A percentile compares a stretch with the other conserved stretches of the same genome.
phyloP scores from a whole-genome alignment of 2,888 invertebrate species.

The Mayetiola destructor region DNA sequence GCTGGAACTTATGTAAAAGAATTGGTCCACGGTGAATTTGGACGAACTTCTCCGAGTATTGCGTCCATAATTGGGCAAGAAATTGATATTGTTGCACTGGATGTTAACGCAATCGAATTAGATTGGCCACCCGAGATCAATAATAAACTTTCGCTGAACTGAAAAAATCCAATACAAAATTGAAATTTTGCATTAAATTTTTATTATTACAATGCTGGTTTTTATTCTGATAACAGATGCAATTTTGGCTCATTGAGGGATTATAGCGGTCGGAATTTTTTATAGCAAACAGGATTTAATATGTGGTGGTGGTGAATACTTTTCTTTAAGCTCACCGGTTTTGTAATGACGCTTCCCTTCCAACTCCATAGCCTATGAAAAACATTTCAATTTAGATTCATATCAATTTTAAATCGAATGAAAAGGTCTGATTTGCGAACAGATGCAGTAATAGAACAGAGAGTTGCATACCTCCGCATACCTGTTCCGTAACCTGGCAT shows the following conservation, averaged over 20 bases:
- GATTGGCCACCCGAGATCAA: conserved; percentile 48
- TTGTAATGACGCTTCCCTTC: conserved; percentile 48
- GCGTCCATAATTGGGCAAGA: conserved; percentile 48
- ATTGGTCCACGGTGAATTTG: conserved; percentile 92
- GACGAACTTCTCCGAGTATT: conserved; percentile 69
- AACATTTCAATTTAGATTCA: too few relatives aligned
- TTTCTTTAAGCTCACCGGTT: conserved; percentile 41
- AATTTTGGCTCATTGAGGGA: neutral
- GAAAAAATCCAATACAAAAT: neutral
- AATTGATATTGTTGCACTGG: conserved; percentile 82
- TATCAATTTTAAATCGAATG: too few relatives aligned
- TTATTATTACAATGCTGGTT: neutral
- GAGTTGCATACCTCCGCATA: too few relatives aligned
- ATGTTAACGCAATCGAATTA: conserved; percentile 65
- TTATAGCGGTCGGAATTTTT: neutral
- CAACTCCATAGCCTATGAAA: conserved; percentile 41
- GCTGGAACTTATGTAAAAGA: conserved; percentile 97
- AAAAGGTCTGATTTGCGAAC: too few relatives aligned
- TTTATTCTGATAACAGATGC: neutral
- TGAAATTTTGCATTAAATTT: neutral
- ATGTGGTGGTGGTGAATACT: conserved; percentile 40
- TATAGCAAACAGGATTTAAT: conserved; percentile 42
- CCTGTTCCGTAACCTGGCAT: too few relatives aligned
- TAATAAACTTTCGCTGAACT: too few relatives aligned
- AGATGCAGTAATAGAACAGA: too few relatives aligned